A percentile compares a stretch with the other conserved stretches of the same genome.
These are phyloP conservation scores for Melanargia galathea DNA, from an alignment of 2,888 invertebrate genomes.

Conservation along the genomic window DNA sequence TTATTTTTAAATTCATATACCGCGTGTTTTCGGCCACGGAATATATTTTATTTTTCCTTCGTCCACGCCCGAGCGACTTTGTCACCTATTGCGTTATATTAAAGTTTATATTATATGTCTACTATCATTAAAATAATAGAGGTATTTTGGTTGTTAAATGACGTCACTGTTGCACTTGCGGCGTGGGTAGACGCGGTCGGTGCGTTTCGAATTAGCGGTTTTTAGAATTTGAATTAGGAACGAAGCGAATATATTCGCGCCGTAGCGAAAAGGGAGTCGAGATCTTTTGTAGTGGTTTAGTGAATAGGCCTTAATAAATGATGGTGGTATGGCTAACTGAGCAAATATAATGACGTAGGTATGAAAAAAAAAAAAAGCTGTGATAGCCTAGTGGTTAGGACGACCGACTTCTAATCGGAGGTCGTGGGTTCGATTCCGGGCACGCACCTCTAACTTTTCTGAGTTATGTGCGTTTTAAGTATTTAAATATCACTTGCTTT, in stretches of 20 bases:
- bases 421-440: no score
- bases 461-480: no score
- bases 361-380: no score
- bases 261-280: slow-evolving; percentile 22
- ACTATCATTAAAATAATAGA: neutral
- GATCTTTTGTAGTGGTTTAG: slow-evolving; percentile 40
- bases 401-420: no score
- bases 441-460: no score
- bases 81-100: slow-evolving; percentile 42
- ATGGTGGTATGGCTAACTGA: slow-evolving; percentile 33
- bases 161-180: slow-evolving; percentile 74
- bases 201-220: slow-evolving; percentile 71
- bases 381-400: no score
- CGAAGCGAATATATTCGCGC: slow-evolving; percentile 57
- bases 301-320: slow-evolving; percentile 37
- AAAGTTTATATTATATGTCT: slow-evolving; percentile 28
- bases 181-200: slow-evolving; percentile 65
- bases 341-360: slow-evolving; percentile 16
- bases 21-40: slow-evolving; percentile 45
- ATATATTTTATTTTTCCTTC: slow-evolving; percentile 30
- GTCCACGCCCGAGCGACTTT: slow-evolving; percentile 42
- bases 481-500: no score
- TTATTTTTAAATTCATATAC: slow-evolving; percentile 77
- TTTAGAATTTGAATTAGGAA: slow-evolving; percentile 65
- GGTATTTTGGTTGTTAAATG: slow-evolving; percentile 48